Conservation (phyloP, 2,113 vertebrate species). For the Stegostoma tigrinum region DNA sequence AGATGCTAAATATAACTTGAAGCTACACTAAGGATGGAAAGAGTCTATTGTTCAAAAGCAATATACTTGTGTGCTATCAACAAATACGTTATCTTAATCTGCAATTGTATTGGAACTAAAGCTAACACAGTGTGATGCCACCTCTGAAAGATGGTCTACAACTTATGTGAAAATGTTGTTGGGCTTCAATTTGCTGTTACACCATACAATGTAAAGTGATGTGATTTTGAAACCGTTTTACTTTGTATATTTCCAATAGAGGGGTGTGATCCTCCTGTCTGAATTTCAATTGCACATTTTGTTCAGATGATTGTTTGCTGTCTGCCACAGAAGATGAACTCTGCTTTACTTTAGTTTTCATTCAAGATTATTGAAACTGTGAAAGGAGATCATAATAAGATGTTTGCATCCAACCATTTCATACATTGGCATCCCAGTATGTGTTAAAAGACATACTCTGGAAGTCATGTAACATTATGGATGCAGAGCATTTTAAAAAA, state of each 20-base stretch:
- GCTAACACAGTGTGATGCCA: background rate
- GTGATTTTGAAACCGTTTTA: background rate
- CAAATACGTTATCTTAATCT: background rate
- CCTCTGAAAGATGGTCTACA: constrained; percentile 14
- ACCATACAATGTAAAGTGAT: background rate
- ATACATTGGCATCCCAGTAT: background rate
- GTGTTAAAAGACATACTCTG: background rate
- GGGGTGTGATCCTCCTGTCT: background rate
- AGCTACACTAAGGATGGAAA: background rate
- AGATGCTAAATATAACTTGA: background rate
- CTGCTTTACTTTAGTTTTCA: background rate
- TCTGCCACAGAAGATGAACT: background rate
- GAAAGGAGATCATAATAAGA: background rate
- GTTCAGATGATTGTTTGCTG: background rate
- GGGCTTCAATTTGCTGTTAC: background rate
- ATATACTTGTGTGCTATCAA: background rate
- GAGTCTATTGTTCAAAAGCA: background rate
- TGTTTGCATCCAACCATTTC: background rate
- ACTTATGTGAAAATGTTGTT: background rate
- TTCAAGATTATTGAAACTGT: background rate
- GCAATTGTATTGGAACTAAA: background rate
- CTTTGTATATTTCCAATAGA: background rate
- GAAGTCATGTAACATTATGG: background rate
- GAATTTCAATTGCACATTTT: background rate
- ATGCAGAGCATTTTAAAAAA: background rate